A percentile compares a stretch with the other conserved stretches of the same genome.
Evolutionary conservation across 2,888 invertebrate genomes (phyloP).

Genomic region (Tribolium freemani): DNA sequence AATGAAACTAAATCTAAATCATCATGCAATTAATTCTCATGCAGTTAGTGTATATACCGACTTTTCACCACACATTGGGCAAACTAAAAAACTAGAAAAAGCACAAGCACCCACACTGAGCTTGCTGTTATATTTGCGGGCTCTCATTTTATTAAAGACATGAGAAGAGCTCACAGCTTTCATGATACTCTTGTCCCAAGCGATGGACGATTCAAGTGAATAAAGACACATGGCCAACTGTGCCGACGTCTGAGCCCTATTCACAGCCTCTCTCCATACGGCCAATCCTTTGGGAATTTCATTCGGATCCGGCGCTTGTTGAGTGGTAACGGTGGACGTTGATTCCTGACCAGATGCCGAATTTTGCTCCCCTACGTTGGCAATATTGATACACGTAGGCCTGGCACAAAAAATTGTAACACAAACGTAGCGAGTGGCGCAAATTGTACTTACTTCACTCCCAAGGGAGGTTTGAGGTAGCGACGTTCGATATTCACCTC

Average conservation of each 20-base stretch:
- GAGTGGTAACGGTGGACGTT: slow-evolving; percentile 49
- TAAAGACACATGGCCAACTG: slow-evolving; percentile 92
- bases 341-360: slow-evolving; percentile 69
- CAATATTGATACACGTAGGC: slow-evolving; percentile 47
- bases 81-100: slow-evolving; percentile 56
- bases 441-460: slow-evolving; percentile 70
- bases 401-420: background rate
- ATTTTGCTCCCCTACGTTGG: slow-evolving; percentile 71
- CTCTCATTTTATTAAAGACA: slow-evolving; percentile 68
- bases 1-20: slow-evolving; percentile 3
- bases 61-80: slow-evolving; percentile 32
- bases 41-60: slow-evolving; percentile 18
- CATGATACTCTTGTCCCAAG: slow-evolving; percentile 99
- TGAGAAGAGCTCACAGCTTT: slow-evolving; percentile 88
- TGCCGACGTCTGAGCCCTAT: slow-evolving; percentile 87
- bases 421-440: background rate
- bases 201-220: slow-evolving; percentile 91
- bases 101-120: slow-evolving; percentile 69
- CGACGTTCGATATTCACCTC: slow-evolving; percentile 94
- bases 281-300: slow-evolving; percentile 83
- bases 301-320: slow-evolving; percentile 61
- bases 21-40: slow-evolving; percentile 28
- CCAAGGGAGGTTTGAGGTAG: slow-evolving; percentile 93
- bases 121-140: slow-evolving; percentile 70
- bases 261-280: slow-evolving; percentile 92